A percentile compares a stretch with the other conserved stretches of the same genome.
These are phyloP conservation scores for Aplysia californica DNA, from an alignment of 1,140 invertebrate genomes.

Conservation along the genomic window DNA sequence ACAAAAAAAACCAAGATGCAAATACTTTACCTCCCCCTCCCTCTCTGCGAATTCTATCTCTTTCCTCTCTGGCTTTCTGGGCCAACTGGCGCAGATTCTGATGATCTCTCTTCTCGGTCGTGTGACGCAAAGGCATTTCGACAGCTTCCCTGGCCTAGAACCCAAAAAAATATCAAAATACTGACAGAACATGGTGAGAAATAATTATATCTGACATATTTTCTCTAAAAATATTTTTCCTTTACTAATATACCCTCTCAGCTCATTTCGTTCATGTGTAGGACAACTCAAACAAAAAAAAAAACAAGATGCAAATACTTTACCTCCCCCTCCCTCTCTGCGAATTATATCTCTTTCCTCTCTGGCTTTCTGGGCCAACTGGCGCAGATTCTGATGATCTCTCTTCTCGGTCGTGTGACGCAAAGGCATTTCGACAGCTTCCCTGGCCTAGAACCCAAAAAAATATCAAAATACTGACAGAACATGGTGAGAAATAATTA, in stretches of 20 bases:
- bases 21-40: constrained; percentile 42
- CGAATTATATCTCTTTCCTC: constrained; percentile 88
- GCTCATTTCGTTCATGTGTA: no score
- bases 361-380: constrained; percentile 94
- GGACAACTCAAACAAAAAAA: no score
- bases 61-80: constrained; percentile 94
- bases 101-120: constrained; percentile 97
- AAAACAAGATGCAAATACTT: no score
- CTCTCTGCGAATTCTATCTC: constrained; percentile 76
- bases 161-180: no score
- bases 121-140: constrained; percentile 93
- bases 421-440: constrained; percentile 96
- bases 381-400: constrained; percentile 94
- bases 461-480: no score
- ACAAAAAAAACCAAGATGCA: no score
- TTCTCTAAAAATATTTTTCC: no score
- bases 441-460: constrained; percentile 81
- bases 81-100: constrained; percentile 92
- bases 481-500: no score
- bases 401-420: constrained; percentile 96
- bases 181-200: no score
- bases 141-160: constrained; percentile 89
- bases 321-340: constrained; percentile 45
- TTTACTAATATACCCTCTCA: no score
- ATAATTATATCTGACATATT: no score